Evolutionary conservation across 2,113 vertebrate genomes (phyloP).

Genomic region (Chlamydotis undulata): DNA sequence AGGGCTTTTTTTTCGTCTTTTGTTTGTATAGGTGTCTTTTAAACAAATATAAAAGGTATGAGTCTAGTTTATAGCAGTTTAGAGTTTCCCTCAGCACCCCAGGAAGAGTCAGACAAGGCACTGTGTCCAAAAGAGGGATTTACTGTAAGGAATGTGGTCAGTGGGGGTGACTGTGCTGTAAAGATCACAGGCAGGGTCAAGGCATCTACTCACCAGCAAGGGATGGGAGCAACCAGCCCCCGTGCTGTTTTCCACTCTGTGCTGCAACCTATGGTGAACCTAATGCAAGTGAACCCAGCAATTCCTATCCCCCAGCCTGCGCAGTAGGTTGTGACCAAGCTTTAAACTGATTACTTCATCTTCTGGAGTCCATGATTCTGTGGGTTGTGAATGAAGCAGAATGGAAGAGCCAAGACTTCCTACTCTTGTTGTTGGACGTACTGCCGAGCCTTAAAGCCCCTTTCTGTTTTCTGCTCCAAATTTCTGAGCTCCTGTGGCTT

Average conservation of each 20-base stretch:
- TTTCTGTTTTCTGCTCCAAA: background rate
- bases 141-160: background rate
- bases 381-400: background rate
- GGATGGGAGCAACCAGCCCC: accelerated
- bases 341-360: background rate
- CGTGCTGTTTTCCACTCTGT: background rate
- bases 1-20: background rate
- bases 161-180: background rate
- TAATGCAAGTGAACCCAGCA: background rate
- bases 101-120: background rate
- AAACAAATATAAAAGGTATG: background rate
- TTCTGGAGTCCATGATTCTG: background rate
- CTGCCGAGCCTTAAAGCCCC: background rate
- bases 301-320: accelerated
- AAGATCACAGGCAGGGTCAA: background rate
- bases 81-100: background rate
- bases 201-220: background rate
- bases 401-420: background rate
- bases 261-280: background rate
- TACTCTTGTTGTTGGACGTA: background rate
- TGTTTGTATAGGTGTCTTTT: background rate
- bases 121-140: background rate
- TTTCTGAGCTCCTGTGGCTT: background rate
- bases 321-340: background rate
- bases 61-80: background rate